Evolutionary conservation across 2,113 vertebrate species (phyloP), one percentile per base, ranked within the genome.

Genomic region (Gymnorhina tibicen): DNA sequence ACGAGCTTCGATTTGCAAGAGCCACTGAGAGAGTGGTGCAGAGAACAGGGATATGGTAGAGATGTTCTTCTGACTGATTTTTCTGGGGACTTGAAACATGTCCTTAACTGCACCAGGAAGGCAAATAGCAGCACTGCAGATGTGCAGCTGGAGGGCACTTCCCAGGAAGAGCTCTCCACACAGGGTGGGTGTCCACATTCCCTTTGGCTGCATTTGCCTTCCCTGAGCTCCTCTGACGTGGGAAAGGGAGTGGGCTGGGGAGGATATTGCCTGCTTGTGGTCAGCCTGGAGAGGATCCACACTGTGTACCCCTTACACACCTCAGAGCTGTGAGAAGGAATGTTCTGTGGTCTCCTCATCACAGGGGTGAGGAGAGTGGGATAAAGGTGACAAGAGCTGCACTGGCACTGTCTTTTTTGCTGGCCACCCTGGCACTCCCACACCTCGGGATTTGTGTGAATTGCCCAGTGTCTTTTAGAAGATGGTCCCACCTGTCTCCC

Each of bases 171-270:
- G 27, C 49, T 78, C 22, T 28, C 11, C 62, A 35, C 44, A 10
- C 21, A 0, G 0, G 0, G 8, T 44, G 70, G 22, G 6, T 49
- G 11, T 21, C 42, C 12, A 1, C 2, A 0, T 70, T 69, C 49
- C 41, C 21, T 24, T 41, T 30, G 53, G 27, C 78, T 91, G 27
- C 18, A 1, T 73, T 85, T 75, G 24, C 44, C 46, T 73, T 85
- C 58, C 35, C 27, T 52, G 85, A 44, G 42, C 64, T 28, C 35
- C 44, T 85, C 73, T 39, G 35, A 10, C 30, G 20, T 18, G 46
- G 35, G 27, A 27, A 44, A 37, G 44, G n/a, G 24, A 49, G 22
- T 18, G 53, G 56, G 33, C 26, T 59, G 3, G 8, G 50, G 30
- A 35, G 32, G 56, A 5, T 28, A 2, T 20, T 74, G 56, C 21